Evolutionary conservation across 2,113 vertebrate species (phyloP).

Genomic region (Vidua chalybeata): DNA sequence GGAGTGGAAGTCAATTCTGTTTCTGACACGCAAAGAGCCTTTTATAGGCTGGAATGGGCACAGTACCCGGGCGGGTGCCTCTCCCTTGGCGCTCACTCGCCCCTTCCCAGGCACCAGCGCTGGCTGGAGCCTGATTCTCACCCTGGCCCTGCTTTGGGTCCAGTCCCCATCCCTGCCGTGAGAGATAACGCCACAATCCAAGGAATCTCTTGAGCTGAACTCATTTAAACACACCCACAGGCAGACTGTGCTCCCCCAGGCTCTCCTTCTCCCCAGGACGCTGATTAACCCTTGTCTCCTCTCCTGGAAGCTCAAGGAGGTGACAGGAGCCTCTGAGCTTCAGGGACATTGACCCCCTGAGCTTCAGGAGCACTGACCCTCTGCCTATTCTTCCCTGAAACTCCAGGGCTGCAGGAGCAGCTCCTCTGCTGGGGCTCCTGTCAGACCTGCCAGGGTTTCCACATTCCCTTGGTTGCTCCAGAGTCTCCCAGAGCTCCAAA

Average conservation of each 20-base stretch:
- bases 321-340: not conserved
- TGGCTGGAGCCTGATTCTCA: not conserved
- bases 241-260: not conserved
- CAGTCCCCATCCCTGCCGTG: not conserved
- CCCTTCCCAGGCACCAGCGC: not conserved
- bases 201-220: not conserved
- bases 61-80: not conserved
- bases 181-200: not conserved
- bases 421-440: not conserved
- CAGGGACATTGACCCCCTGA: not conserved
- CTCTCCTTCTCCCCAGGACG: not conserved
- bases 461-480: not conserved
- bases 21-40: constrained; percentile 49
- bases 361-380: not conserved
- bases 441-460: not conserved
- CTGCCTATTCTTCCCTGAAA: not conserved
- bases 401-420: not conserved
- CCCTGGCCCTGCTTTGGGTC: not conserved
- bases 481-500: not conserved
- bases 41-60: constrained; percentile 61
- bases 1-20: constrained; percentile 21
- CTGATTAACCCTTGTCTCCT: not conserved
- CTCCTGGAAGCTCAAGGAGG: not conserved
- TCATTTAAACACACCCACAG: not conserved
- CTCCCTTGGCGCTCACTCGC: not conserved